Evolutionary conservation across 2,888 invertebrate genomes (phyloP), one percentile per base, ranked within the genome.

Genomic region (Lydus trimaculatus): DNA sequence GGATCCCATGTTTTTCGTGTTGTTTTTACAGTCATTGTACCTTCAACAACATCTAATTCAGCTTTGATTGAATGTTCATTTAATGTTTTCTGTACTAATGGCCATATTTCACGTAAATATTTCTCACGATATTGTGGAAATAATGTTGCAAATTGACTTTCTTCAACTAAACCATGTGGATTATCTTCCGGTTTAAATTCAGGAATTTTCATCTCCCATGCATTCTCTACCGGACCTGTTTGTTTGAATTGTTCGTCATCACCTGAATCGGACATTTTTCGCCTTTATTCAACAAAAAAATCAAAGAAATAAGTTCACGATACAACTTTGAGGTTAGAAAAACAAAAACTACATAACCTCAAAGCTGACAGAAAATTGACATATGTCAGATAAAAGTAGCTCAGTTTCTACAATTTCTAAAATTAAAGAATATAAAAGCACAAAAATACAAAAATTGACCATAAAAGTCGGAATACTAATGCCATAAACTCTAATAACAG

Each of bases 1-100:
- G 99, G 99, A 87, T 99, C 99, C 97, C 97, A 99, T 0, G 99
- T 99, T 87, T 98, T 98, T 64, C 94, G 88, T 0, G 98, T 98
- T 0, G 99, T 99, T 84, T 89, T 90, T 0, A 99, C 99, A 0
- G 92, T 91, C 93, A 99, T 94, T 78, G 96, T 97, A 56, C 99
- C 92, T 87, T 98, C 98, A 6, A 98, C 89, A 2, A 97, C 87
- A 86, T 99, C 98, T 72, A 99, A 86, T 80, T 98, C 97, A 0
- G 94, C 96, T 79, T 92, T 91, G 11, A 99, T 85, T 75, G 90
- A 89, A 83, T 95, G 90, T 78, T 95, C 94, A 33, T 88, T 88
- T 23, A 99, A 85, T 0, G 92, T 89, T 85, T 96, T 96, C 81
- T 97, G 92, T 0, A 99, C 94, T 3, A 99, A 86, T 0, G 98